These are phyloP conservation scores for Benthochromis sp. DNA, from an alignment of 2,113 vertebrate genomes.

Conservation along the genomic window DNA sequence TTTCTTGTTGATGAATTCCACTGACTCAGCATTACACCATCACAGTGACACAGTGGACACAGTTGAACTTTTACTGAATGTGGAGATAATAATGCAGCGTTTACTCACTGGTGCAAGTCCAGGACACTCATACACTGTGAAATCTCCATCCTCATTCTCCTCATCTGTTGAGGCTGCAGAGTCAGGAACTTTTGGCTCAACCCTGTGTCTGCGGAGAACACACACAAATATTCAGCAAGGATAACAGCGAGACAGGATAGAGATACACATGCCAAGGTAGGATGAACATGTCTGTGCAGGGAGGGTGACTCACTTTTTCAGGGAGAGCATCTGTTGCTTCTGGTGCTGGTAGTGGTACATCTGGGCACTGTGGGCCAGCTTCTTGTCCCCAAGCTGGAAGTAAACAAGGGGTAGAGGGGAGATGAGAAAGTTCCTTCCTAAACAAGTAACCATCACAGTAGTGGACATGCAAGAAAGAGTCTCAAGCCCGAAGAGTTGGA, in stretches of 20 bases:
- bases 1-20: not conserved
- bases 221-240: not conserved
- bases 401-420: not conserved
- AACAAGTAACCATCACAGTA: not conserved
- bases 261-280: not conserved
- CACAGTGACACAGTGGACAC: not conserved
- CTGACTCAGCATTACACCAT: not conserved
- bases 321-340: constrained; percentile 91
- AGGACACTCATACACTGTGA: constrained; percentile 93
- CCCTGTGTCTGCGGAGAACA: constrained; percentile 73
- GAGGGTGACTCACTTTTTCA: constrained; percentile 81
- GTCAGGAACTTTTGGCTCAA: constrained; percentile 79
- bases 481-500: not conserved
- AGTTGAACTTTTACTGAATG: constrained; percentile 45
- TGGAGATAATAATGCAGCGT: not conserved
- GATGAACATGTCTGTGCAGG: not conserved
- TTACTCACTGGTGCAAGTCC: constrained; percentile 88
- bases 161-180: constrained; percentile 81
- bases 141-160: constrained; percentile 92
- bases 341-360: constrained; percentile 97
- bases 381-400: constrained; percentile 83
- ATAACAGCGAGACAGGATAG: not conserved
- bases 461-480: accelerated
- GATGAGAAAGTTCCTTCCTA: not conserved
- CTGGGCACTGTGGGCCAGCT: constrained; percentile 86